Evolutionary conservation across 2,888 invertebrate genomes (phyloP).

Genomic region (Synergus japonicus): DNA sequence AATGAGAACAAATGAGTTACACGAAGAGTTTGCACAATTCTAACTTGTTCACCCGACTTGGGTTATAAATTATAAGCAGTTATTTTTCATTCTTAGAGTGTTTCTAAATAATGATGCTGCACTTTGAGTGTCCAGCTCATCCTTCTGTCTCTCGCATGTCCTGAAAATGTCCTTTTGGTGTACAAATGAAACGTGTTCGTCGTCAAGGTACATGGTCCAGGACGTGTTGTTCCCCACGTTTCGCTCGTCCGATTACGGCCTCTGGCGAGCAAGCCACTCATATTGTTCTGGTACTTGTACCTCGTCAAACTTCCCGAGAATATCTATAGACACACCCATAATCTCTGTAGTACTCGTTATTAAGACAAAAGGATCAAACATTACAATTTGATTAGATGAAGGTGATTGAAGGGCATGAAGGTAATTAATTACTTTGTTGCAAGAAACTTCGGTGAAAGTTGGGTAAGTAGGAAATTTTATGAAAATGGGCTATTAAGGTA

Average conservation of each 20-base stretch:
- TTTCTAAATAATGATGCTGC: constrained; percentile 26
- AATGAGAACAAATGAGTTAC: not conserved
- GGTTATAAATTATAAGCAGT: not conserved
- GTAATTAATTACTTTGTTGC: not conserved
- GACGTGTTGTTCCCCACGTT: constrained; percentile 55
- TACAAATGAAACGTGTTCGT: constrained; percentile 39
- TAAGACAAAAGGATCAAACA: not conserved
- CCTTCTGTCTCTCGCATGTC: constrained; percentile 12
- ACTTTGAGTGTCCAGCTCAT: constrained; percentile 7
- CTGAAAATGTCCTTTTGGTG: not conserved
- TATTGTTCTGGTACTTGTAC: constrained; percentile 61
- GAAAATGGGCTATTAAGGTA: too few species aligned
- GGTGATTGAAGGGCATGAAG: not conserved
- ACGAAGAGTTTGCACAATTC: not conserved
- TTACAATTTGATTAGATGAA: not conserved
- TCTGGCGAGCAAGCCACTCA: constrained; percentile 41
- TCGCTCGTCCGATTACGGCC: constrained; percentile 44
- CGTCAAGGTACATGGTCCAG: constrained; percentile 54
- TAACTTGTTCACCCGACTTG: not conserved
- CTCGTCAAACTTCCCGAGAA: constrained; percentile 65
- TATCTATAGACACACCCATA: constrained; percentile 60
- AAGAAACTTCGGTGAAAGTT: not conserved
- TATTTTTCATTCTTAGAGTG: constrained; percentile 11
- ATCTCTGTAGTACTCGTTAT: constrained; percentile 31
- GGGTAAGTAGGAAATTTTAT: not conserved